Evolutionary conservation across 30 jellyfish, hydroid and myxozoan genomes (phyloP), one percentile per base, ranked within the genome.

Genomic region (Pelagia noctiluca): DNA sequence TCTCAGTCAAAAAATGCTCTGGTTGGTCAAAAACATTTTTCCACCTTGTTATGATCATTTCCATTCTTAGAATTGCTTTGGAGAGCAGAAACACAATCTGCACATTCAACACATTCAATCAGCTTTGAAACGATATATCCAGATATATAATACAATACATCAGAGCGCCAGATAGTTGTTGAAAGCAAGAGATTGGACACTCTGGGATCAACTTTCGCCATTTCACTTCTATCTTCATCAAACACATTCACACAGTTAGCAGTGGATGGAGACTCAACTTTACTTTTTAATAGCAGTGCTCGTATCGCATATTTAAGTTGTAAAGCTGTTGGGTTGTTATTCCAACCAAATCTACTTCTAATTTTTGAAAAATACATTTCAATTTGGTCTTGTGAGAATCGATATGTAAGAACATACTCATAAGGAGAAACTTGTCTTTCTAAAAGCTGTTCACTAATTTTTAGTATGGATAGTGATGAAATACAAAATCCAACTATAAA

Each of bases 371-470:
- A n/a, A n/a, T n/a, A n/a, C n/a, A n/a, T n/a, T n/a, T n/a, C n/a
- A n/a, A n/a, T n/a, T n/a, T n/a, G n/a, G n/a, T n/a, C n/a, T n/a
- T n/a, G n/a, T n/a, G n/a, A n/a, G n/a, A n/a, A 82, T 19, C 87
- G 50, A 29, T 82, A 82, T 32, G 85, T 82, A 49, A 82, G 50
- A n/a, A 66, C 82, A 26, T 52, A 82, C 57, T 68, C 92, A 67
- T 2, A 82, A 8, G 74, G 77, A 16, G 37, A 2, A 19, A 21
- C 74, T 25, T 23, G 24, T 48, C 85, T 48, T 4, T 24, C 31
- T 31, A 73, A 32, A 0, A 46, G 85, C 1, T 71, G 42, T 36
- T 71, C 24, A 48, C 84, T 71, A 7, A 71, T 71, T 2, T 21
- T 42, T 48, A 71, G 7, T 4, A 71, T 7, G 2, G 84, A 71